These are phyloP conservation scores for Rhagophthalmus giganteus DNA, from an alignment of 2,888 invertebrate genomes.

Conservation along the genomic window DNA sequence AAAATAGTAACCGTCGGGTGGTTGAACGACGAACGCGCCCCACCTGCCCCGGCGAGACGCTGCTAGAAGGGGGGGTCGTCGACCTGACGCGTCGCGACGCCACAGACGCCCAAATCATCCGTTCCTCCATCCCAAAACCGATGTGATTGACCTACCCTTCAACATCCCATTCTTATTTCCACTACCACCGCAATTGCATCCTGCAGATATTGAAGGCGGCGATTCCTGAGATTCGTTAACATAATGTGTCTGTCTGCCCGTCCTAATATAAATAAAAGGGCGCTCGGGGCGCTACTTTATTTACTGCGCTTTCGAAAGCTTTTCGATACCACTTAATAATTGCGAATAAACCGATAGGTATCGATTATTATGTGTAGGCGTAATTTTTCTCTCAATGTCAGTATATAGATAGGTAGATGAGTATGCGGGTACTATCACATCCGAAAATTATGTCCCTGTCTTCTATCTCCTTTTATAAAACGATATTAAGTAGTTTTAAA, in stretches of 20 bases:
- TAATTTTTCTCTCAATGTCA: too few species aligned
- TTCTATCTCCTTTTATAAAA: too few species aligned
- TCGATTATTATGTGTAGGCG: too few species aligned
- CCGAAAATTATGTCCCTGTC: too few species aligned
- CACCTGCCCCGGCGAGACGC: conserved; percentile 40
- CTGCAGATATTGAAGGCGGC: conserved; percentile 18
- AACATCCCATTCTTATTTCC: conserved; percentile 25
- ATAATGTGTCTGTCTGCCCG: conserved; percentile 13
- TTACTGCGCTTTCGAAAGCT: too few species aligned
- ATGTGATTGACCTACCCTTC: conserved; percentile 34
- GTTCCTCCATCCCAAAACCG: conserved; percentile 29
- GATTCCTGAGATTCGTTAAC: conserved; percentile 13
- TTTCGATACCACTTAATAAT: too few species aligned
- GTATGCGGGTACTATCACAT: too few species aligned
- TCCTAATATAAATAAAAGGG: too few species aligned
- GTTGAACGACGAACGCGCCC: conserved; percentile 24
- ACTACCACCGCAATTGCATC: conserved; percentile 12
- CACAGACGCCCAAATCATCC: conserved; percentile 33
- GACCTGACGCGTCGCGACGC: conserved; percentile 39
- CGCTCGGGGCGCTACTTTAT: too few species aligned
- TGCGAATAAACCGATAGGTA: too few species aligned
- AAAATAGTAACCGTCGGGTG: conserved; percentile 16
- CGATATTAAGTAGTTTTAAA: too few species aligned
- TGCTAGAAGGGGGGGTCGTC: conserved; percentile 34
- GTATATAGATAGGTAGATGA: too few species aligned